Evolutionary conservation across 2,888 invertebrate species (phyloP), one percentile per base, ranked within the genome.

Genomic region (Sarcophaga variegata): DNA sequence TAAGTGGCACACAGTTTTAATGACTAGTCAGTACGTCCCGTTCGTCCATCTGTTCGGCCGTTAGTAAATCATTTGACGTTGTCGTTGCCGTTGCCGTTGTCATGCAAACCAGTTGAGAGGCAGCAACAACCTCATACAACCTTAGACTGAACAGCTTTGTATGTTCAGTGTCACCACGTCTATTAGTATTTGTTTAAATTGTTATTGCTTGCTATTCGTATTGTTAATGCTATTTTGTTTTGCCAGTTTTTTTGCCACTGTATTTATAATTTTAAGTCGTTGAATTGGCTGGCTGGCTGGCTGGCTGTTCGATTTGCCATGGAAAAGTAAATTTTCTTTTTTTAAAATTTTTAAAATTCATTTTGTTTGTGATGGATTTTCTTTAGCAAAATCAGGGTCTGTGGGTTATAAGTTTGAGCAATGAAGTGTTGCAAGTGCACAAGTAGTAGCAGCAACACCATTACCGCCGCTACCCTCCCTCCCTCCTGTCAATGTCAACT

Each of bases 111-210:
- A 88, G 86, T 88, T 88, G 88, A 83, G 88, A 83, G 88, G 78
- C 89, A 84, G 70, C 86, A 86, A 88, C 83, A 86, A 86, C 88
- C 86, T 84, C 81, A 85, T 79, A 82, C 87, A 87, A 87, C 85
- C 85, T 84, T 87, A 85, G 59, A 81, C 49, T 27, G 71, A 80
- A 85, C 80, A 81, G 84, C 84, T 85, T 87, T 87, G 76, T 84
- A 84, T 87, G 90, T 92, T 92, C 92, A 92, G 92, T 92, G 92
- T 92, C 92, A 92, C 88, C 90, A 89, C 90, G 91, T 91, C 90
- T 92, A 91, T 92, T 92, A 91, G 86, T 81, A 62, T 64, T 67
- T 45, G 67, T 67, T 67, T 67, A 88, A 90, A 88, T 90, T 89
- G 89, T 90, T 89, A 90, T 54, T 54, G 17, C 54, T 11, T 14